Evolutionary conservation across 2,888 invertebrate species (phyloP).

Genomic region (Harpalus rubripes): DNA sequence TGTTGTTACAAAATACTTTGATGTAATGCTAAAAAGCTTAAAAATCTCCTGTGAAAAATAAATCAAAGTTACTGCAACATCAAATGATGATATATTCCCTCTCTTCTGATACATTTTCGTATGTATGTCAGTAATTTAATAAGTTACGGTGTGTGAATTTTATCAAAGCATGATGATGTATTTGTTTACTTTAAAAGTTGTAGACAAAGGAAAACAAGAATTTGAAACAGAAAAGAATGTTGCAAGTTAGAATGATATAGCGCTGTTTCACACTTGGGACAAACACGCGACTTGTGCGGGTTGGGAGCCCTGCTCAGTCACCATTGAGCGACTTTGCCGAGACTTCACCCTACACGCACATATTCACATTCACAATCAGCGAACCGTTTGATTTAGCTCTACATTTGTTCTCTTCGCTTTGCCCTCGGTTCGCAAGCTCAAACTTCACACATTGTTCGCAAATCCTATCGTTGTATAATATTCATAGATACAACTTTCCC

Average conservation of each 20-base stretch:
- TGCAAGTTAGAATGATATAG: slow-evolving; percentile 15
- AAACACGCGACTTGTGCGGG: slow-evolving; percentile 8
- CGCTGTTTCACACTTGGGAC: slow-evolving; percentile 26
- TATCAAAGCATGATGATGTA: slow-evolving; percentile 4
- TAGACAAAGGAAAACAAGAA: slow-evolving; percentile 14
- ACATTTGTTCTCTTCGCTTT: slow-evolving; percentile 47
- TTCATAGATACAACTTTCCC: slow-evolving; percentile 56
- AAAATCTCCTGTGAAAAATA: neutral
- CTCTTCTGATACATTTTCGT: neutral
- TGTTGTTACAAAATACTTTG: no score
- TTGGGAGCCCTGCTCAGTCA: slow-evolving; percentile 42
- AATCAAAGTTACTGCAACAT: neutral
- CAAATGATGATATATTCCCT: neutral
- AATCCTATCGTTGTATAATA: slow-evolving; percentile 61
- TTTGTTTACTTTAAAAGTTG: slow-evolving; percentile 6
- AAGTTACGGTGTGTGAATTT: neutral
- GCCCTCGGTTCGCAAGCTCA: neutral
- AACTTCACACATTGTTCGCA: slow-evolving; percentile 58
- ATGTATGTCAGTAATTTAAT: neutral
- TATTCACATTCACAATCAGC: slow-evolving; percentile 50
- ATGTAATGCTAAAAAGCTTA: no score
- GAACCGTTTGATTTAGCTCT: slow-evolving; percentile 57
- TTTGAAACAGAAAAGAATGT: neutral
- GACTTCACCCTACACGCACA: slow-evolving; percentile 33
- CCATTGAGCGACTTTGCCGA: slow-evolving; percentile 53